phyloP scores from a whole-genome alignment of 2,797 vertebrate species.

The Melanotaenia maccullochi region DNA sequence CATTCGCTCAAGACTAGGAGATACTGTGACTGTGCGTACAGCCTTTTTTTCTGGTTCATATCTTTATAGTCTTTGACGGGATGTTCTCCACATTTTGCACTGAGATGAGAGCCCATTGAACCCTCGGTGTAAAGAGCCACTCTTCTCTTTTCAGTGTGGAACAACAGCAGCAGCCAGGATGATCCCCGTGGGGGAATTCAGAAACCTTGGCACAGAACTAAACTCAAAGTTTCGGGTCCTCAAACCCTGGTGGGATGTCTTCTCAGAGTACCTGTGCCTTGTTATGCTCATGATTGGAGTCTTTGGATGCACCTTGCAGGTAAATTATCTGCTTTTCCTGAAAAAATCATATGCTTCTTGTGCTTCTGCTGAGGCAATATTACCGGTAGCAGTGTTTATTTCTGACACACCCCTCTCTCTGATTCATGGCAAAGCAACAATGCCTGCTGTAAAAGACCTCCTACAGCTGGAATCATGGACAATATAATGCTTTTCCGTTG shows the following conservation, averaged over 20 bases:
- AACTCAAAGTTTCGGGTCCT: slow-evolving; percentile 88
- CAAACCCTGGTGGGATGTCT: slow-evolving; percentile 95
- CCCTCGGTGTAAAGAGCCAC: slow-evolving; percentile 26
- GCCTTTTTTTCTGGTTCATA: slow-evolving; percentile 15
- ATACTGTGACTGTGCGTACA: not conserved
- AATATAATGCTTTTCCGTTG: too few relatives aligned
- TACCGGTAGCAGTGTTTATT: not conserved
- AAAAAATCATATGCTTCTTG: not conserved
- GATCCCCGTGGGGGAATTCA: slow-evolving; percentile 93
- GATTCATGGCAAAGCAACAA: not conserved
- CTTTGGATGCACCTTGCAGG: slow-evolving; percentile 93
- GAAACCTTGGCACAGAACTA: slow-evolving; percentile 85
- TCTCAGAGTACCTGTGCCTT: slow-evolving; percentile 90
- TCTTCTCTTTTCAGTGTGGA: slow-evolving; percentile 34
- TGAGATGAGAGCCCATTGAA: slow-evolving; percentile 35
- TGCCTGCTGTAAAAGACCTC: not conserved
- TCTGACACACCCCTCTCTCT: not conserved
- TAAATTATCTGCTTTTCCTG: slow-evolving; percentile 55
- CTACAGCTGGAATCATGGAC: too few relatives aligned
- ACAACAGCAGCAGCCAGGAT: slow-evolving; percentile 76
- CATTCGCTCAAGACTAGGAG: slow-evolving; percentile 11
- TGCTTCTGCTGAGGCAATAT: not conserved
- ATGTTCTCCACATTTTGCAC: slow-evolving; percentile 34
- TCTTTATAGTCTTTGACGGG: slow-evolving; percentile 40
- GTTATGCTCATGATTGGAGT: slow-evolving; percentile 95